A percentile compares a stretch with the other conserved stretches of the same genome.
Evolutionary conservation across 1,140 invertebrate species (phyloP).

Genomic region (Prorops nasuta): DNA sequence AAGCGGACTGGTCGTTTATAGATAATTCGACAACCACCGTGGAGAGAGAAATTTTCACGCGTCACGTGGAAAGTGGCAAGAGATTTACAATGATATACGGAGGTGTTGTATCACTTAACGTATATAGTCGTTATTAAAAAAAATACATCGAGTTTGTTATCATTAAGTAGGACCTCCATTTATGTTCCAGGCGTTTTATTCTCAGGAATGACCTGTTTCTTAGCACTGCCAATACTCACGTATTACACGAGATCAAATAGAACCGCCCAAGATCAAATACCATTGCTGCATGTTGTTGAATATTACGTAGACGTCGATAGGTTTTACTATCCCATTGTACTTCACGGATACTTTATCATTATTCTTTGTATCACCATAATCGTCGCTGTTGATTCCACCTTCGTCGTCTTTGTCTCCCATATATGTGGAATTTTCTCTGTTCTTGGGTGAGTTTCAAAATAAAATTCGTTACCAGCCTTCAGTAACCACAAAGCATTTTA

Average conservation of each 20-base stretch:
- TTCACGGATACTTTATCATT: conserved; percentile 10
- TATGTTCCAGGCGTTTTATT: conserved; percentile 7
- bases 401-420: conserved; percentile 11
- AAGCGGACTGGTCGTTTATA: too few relatives aligned
- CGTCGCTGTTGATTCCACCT: conserved; percentile 13
- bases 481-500: not conserved
- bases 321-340: conserved; percentile 13
- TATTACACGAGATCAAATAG: too few relatives aligned
- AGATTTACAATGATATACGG: too few relatives aligned
- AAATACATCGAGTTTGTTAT: too few relatives aligned
- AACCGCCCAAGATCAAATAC: too few relatives aligned
- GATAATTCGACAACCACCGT: too few relatives aligned
- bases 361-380: conserved; percentile 7
- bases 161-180: too few relatives aligned
- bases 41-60: too few relatives aligned
- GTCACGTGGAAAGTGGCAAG: too few relatives aligned
- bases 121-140: too few relatives aligned
- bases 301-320: conserved; percentile 14
- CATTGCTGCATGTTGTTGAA: conserved; percentile 12
- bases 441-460: conserved; percentile 6
- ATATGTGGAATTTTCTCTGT: conserved; percentile 13
- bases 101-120: too few relatives aligned
- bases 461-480: not conserved
- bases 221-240: not conserved
- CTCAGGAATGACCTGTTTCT: not conserved